Evolutionary conservation across 2,797 vertebrate species (phyloP).

Genomic region (Thalassophryne amazonica): DNA sequence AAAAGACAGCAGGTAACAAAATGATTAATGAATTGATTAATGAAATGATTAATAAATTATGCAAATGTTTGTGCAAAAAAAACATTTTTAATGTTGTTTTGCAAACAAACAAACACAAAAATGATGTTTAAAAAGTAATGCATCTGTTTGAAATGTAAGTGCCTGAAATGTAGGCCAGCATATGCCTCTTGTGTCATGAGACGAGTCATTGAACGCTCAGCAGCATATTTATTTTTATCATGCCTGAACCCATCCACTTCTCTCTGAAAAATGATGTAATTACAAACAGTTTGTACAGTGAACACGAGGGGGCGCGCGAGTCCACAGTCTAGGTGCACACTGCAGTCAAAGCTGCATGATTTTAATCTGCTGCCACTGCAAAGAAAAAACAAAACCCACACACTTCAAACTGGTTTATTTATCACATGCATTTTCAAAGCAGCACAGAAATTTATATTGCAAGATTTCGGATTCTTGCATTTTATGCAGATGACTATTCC

Average conservation of each 20-base stretch:
- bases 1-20: no score
- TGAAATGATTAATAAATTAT: no score
- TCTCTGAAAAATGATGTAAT: constrained; percentile 36
- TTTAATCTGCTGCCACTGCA: neutral
- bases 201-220: constrained; percentile 26
- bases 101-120: neutral
- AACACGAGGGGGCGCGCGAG: constrained; percentile 43
- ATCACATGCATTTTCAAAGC: neutral
- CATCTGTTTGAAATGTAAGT: constrained; percentile 1
- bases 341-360: neutral
- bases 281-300: neutral
- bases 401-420: neutral
- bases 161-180: constrained; percentile 39
- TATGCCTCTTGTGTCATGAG: constrained; percentile 25
- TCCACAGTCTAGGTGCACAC: neutral
- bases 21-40: no score
- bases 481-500: neutral
- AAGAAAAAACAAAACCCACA: neutral
- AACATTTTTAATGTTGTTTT: no score
- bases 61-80: no score
- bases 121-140: neutral
- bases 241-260: constrained; percentile 19
- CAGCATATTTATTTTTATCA: constrained; percentile 45
- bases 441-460: neutral
- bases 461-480: neutral